phyloP scores from a whole-genome alignment of 2,888 invertebrate species.

The Diaphora mendica region DNA sequence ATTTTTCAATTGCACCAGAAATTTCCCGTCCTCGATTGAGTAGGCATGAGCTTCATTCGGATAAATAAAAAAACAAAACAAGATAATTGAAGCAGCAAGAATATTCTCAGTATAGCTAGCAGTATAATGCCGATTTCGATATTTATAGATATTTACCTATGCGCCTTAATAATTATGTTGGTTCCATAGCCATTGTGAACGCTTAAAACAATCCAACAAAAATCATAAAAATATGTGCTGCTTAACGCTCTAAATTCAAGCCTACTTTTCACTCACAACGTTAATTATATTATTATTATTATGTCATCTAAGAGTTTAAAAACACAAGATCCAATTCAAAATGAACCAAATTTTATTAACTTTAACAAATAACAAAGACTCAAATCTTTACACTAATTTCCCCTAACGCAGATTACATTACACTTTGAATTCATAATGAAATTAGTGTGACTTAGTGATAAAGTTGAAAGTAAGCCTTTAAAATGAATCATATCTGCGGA shows the following conservation, averaged over 20 bases:
- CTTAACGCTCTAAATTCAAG: background rate
- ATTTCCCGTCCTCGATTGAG: no score
- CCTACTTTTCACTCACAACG: background rate
- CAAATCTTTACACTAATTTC: background rate
- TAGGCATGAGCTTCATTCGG: no score
- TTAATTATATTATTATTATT: no score
- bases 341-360: background rate
- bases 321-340: background rate
- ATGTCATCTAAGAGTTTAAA: background rate
- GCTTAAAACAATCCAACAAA: background rate
- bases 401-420: background rate
- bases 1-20: background rate
- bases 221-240: background rate
- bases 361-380: background rate
- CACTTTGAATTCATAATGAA: background rate
- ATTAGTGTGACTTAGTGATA: conserved; percentile 16
- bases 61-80: no score
- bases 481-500: conserved; percentile 39
- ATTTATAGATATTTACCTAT: no score
- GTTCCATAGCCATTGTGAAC: no score
- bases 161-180: no score
- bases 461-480: conserved; percentile 20
- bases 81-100: no score
- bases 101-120: no score
- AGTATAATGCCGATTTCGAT: no score